Evolutionary conservation across 2,888 invertebrate species (phyloP), one percentile per base, ranked within the genome.

Genomic region (Drosophila aldrichi): DNA sequence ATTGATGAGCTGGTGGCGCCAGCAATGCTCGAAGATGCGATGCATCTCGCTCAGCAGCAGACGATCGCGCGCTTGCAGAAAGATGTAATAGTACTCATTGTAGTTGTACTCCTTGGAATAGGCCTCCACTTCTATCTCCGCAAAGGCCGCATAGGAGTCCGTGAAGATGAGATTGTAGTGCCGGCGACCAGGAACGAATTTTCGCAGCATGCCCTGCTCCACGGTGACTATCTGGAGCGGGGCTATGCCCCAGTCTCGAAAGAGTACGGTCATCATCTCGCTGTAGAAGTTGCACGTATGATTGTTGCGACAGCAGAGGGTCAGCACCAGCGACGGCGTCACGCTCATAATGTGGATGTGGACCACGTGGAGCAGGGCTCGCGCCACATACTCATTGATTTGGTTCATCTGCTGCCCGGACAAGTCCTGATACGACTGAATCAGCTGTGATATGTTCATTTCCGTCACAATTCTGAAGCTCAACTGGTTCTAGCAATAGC

Each of bases 11-110:
- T 87, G 84, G 51, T 90, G 68, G n/a, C 66, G 69, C 88, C 91
- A 91, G 61, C 91, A 91, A 32, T 91, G 91, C 29, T 81, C 77
- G 1, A 91, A 79, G 36, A 91, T 88, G 8, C 55, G 63, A 8
- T 80, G 74, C 83, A 92, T 90, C 60, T 91, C 86, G 4, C 16
- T 16, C 4, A 49, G 56, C n/a, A 77, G 48, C 5, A 72, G 60
- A 9, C 59, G 67, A 52, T 91, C 91, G 0, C 74, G 40, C 0
- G 80, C 78, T 69, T 90, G 86, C 29, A 91, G 70, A 16, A 92
- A 85, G 2, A 91, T 91, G 22, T 87, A 89, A 34, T 91, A 91
- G 60, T 79, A 82, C 55, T 91, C 92, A 8, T 86, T 86, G 56
- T 77, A 77, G 58, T 91, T 83, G 54, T 88, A 87, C 5, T 82